A percentile compares a stretch with the other conserved stretches of the same genome.
phyloP scores from a whole-genome alignment of 2,797 vertebrate genomes.

The Allobates femoralis region DNA sequence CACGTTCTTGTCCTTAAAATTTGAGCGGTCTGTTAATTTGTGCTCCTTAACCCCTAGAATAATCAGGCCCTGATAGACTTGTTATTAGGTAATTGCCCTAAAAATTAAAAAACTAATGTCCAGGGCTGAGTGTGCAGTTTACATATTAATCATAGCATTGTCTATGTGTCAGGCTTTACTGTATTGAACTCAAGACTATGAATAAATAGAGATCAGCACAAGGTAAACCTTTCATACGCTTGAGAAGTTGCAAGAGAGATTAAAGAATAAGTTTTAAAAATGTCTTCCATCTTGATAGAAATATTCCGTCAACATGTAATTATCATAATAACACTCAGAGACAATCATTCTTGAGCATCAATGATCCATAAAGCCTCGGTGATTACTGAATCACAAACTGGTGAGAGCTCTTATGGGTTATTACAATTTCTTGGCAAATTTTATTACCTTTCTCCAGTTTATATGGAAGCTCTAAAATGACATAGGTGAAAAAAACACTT shows the following conservation, averaged over 20 bases:
- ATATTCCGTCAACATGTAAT: slow-evolving; percentile 46
- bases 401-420: neutral
- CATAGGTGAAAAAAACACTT: neutral
- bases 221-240: neutral
- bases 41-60: too few relatives aligned
- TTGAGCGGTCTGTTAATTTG: too few relatives aligned
- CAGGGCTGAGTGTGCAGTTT: too few relatives aligned
- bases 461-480: neutral
- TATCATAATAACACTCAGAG: slow-evolving; percentile 43
- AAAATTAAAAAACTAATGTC: too few relatives aligned
- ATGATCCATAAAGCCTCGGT: slow-evolving; percentile 10
- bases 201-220: neutral
- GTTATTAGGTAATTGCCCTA: too few relatives aligned
- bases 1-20: too few relatives aligned
- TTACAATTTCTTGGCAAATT: slow-evolving; percentile 14
- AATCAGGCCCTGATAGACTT: too few relatives aligned
- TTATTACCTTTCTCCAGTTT: too few relatives aligned
- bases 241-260: neutral
- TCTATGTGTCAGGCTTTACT: too few relatives aligned
- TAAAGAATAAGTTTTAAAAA: slow-evolving; percentile 5
- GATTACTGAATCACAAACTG: slow-evolving; percentile 32
- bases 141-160: too few relatives aligned
- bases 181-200: too few relatives aligned
- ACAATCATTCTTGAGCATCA: slow-evolving; percentile 38
- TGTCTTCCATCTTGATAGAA: slow-evolving; percentile 32